phyloP scores from a whole-genome alignment of 2,888 invertebrate species.

The Celastrina argiolus region DNA sequence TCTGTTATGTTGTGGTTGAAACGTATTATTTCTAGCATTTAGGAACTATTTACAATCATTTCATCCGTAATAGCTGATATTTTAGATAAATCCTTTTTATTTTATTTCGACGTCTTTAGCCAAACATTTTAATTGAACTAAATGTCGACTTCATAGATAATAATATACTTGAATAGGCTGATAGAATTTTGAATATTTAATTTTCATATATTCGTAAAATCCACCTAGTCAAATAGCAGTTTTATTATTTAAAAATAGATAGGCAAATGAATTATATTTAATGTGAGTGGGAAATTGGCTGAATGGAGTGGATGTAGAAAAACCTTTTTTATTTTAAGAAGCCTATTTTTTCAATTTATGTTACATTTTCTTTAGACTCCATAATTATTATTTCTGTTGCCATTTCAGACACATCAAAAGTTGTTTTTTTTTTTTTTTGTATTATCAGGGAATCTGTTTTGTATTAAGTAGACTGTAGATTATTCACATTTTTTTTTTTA shows the following conservation, averaged over 20 bases:
- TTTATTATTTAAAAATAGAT: slow-evolving; percentile 62
- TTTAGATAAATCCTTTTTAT: neutral
- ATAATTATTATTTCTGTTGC: neutral
- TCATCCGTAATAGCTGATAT: neutral
- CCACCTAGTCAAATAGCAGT: slow-evolving; percentile 73
- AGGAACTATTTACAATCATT: neutral
- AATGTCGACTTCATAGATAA: neutral
- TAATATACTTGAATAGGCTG: neutral
- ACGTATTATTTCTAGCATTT: neutral
- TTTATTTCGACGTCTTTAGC: neutral
- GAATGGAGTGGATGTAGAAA: slow-evolving; percentile 60
- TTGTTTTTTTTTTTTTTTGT: neutral
- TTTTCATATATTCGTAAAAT: slow-evolving; percentile 46
- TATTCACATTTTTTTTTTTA: too few species aligned
- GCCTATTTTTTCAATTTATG: neutral
- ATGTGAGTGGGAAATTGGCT: slow-evolving; percentile 57
- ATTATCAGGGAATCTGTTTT: too few species aligned
- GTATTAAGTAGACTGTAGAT: too few species aligned
- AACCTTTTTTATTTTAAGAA: slow-evolving; percentile 27
- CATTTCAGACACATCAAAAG: neutral
- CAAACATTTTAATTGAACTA: neutral
- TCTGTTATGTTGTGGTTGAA: neutral
- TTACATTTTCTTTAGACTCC: neutral
- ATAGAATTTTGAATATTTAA: slow-evolving; percentile 25
- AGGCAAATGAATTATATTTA: slow-evolving; percentile 57